Evolutionary conservation across 2,797 vertebrate genomes (phyloP).

Genomic region (Tarsius wallacei): DNA sequence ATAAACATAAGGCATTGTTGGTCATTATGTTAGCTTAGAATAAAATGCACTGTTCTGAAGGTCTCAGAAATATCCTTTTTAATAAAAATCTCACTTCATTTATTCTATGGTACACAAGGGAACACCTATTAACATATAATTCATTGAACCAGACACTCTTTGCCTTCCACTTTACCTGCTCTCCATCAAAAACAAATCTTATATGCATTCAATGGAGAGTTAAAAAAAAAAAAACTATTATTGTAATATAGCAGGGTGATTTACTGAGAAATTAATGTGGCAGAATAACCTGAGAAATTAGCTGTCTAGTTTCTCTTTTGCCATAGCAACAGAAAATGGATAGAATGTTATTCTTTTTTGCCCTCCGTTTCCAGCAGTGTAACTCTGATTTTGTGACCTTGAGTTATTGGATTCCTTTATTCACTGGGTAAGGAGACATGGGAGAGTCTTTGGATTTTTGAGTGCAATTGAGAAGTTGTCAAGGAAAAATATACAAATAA

Average conservation of each 20-base stretch:
- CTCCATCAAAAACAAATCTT: not conserved
- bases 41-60: not conserved
- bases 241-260: not conserved
- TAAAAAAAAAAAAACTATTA: slow-evolving; percentile 53
- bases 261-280: slow-evolving; percentile 66
- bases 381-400: slow-evolving; percentile 3
- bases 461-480: not conserved
- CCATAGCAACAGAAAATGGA: not conserved
- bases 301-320: not conserved
- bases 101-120: not conserved
- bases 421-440: not conserved
- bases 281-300: slow-evolving; percentile 68
- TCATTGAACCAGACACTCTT: not conserved
- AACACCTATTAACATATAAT: slow-evolving; percentile 29
- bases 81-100: not conserved
- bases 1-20: slow-evolving; percentile 39
- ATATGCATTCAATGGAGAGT: not conserved
- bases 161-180: not conserved
- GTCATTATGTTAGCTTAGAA: not conserved
- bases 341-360: not conserved
- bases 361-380: not conserved
- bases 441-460: not conserved
- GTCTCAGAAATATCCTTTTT: slow-evolving; percentile 32
- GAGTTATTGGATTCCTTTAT: not conserved
- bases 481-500: not conserved